Percentiles rank a stretch among this genome's conserved stretches.
phyloP scores from a whole-genome alignment of 2,113 vertebrate species.

The Pongo abelii region DNA sequence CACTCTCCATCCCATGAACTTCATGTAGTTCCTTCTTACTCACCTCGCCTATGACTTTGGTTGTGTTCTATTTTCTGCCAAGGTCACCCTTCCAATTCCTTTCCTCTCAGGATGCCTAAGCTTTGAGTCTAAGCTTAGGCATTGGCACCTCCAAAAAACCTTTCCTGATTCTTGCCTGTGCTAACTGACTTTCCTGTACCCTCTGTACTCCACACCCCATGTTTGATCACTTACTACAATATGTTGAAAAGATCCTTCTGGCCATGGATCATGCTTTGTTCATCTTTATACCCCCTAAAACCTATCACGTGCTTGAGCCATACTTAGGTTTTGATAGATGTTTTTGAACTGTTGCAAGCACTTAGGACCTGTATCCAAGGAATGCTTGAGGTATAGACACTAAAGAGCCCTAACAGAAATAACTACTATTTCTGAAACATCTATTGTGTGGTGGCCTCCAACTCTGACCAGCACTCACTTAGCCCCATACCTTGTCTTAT shows the following conservation, averaged over 20 bases:
- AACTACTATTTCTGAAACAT: background rate
- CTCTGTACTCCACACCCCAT: background rate
- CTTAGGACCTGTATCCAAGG: background rate
- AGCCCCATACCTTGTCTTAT: background rate
- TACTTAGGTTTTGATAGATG: background rate
- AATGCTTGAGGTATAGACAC: background rate
- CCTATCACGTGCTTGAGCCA: background rate
- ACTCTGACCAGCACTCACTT: background rate
- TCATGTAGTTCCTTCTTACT: background rate
- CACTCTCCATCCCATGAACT: background rate
- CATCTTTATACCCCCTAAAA: background rate
- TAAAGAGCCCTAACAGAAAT: background rate
- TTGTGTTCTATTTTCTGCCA: background rate
- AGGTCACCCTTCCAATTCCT: background rate
- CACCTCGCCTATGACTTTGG: background rate
- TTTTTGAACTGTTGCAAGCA: constrained; percentile 4
- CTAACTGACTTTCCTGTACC: background rate
- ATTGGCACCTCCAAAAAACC: background rate
- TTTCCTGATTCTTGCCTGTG: background rate
- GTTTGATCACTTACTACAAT: constrained; percentile 4
- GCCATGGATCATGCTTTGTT: background rate
- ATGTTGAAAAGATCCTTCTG: background rate
- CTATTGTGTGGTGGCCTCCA: background rate
- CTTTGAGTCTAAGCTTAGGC: background rate
- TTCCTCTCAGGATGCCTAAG: background rate